These are phyloP conservation scores for Bolinopsis microptera DNA, from an alignment of 37 sponge, comb jelly and placozoan genomes.

Conservation along the genomic window DNA sequence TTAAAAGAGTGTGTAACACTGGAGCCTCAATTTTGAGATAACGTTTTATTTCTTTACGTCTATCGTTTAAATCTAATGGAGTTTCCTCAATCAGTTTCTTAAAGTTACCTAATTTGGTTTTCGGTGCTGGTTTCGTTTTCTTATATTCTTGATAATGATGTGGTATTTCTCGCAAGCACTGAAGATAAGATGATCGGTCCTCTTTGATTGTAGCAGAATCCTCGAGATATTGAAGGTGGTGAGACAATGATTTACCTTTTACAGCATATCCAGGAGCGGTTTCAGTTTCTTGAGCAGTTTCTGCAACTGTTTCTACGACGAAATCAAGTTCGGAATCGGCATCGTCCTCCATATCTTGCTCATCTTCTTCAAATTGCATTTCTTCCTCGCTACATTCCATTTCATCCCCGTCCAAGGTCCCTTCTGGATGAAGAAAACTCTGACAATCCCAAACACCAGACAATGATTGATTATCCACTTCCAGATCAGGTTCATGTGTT, in stretches of 20 bases:
- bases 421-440: no score
- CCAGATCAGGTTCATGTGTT: no score
- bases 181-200: background rate
- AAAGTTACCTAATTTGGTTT: no score
- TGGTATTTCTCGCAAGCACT: background rate
- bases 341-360: background rate
- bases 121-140: background rate
- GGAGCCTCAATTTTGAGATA: background rate
- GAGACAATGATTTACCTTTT: background rate
- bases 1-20: background rate
- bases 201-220: background rate
- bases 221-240: background rate
- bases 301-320: background rate
- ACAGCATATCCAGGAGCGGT: background rate
- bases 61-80: no score
- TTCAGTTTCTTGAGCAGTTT: no score
- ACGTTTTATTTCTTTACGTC: no score
- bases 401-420: background rate
- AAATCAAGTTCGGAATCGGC: background rate
- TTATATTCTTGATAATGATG: background rate
- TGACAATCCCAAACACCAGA: no score
- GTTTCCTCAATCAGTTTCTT: no score
- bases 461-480: no score
- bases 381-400: background rate
- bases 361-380: background rate